Percentiles rank a stretch among this genome's conserved stretches.
Evolutionary conservation across 2,888 invertebrate genomes (phyloP).

Genomic region (Amphipyra tragopoginis): DNA sequence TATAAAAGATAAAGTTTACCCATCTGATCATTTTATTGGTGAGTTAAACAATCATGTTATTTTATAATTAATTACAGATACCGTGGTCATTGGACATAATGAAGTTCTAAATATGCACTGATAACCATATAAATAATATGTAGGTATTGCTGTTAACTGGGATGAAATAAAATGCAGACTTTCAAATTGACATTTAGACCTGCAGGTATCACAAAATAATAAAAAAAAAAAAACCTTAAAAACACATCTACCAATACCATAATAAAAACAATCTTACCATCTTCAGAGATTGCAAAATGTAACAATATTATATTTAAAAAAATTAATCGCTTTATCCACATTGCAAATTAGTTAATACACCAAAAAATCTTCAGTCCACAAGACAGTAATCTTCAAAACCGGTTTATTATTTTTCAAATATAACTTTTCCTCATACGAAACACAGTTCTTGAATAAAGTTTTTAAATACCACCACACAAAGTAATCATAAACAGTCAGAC

Average conservation of each 20-base stretch:
- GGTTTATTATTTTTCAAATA: conserved; percentile 42
- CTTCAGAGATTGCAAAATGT: conserved; percentile 42
- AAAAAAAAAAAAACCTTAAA: too few relatives aligned
- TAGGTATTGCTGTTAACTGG: too few relatives aligned
- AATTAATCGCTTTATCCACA: conserved; percentile 44
- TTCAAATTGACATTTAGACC: too few relatives aligned
- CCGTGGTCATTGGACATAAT: not conserved
- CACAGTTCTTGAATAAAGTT: conserved; percentile 4
- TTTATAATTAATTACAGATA: too few relatives aligned
- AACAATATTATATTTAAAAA: conserved; percentile 42
- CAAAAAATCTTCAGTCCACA: conserved; percentile 18
- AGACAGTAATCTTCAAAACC: conserved; percentile 47
- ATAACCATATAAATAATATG: too few relatives aligned
- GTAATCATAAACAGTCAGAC: not conserved
- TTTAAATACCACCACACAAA: not conserved
- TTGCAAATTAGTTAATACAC: conserved; percentile 23
- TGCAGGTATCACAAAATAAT: too few relatives aligned
- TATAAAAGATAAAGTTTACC: too few relatives aligned
- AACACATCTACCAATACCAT: too few relatives aligned
- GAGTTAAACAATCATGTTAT: too few relatives aligned
- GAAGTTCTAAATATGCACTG: conserved; percentile 5
- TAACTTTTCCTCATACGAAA: conserved; percentile 36
- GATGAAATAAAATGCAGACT: not conserved
- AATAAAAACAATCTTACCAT: conserved; percentile 46
- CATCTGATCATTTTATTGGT: too few relatives aligned